phyloP scores from a whole-genome alignment of 2,888 invertebrate species.

The Synergus gifuensis region DNA sequence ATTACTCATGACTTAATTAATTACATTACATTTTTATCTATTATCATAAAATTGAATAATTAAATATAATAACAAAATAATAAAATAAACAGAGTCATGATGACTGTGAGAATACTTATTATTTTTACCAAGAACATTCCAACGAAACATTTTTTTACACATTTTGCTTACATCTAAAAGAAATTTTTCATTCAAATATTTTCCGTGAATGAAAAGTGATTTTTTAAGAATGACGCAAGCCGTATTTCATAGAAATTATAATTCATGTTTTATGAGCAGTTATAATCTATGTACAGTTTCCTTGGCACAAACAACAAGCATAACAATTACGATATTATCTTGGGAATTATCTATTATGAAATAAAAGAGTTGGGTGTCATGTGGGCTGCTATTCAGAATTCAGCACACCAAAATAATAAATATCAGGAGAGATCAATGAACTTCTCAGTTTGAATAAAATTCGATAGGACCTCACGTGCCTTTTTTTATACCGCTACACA shows the following conservation, averaged over 20 bases:
- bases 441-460: not conserved
- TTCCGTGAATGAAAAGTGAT: not conserved
- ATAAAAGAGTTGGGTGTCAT: not conserved
- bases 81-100: too few species aligned
- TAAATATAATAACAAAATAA: too few species aligned
- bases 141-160: not conserved
- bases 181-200: not conserved
- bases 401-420: not conserved
- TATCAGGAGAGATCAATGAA: constrained; percentile 11
- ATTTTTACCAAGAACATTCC: too few species aligned
- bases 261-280: not conserved
- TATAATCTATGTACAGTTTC: not conserved
- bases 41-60: too few species aligned
- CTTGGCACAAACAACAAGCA: constrained; percentile 11
- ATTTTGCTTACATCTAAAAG: not conserved
- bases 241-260: not conserved
- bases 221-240: constrained; percentile 2
- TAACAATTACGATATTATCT: constrained; percentile 24
- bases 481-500: not conserved
- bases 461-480: not conserved
- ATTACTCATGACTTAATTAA: not conserved
- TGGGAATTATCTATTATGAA: constrained; percentile 7
- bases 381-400: not conserved
- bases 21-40: too few species aligned
- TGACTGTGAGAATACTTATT: too few species aligned